These are phyloP conservation scores for Lagorchestes hirsutus DNA, from an alignment of 2,797 vertebrate species.

Conservation along the genomic window DNA sequence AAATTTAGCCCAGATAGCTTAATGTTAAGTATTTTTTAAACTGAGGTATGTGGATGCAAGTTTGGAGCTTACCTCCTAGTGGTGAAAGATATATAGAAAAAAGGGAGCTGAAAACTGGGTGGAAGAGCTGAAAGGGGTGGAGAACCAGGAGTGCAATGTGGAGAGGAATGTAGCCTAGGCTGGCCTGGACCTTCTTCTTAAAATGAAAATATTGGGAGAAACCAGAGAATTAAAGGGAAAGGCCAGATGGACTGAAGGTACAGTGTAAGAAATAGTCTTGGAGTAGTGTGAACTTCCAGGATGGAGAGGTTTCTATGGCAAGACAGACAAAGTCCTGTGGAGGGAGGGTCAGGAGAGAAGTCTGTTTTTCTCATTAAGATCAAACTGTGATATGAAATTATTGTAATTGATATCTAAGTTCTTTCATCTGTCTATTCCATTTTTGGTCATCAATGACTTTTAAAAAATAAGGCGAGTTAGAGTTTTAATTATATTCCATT, in stretches of 20 bases:
- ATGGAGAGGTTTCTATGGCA: not conserved
- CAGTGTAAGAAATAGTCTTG: not conserved
- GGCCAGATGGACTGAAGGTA: not conserved
- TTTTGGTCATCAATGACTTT: not conserved
- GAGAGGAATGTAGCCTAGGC: not conserved
- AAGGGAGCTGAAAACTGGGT: not conserved
- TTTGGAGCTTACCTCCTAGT: not conserved
- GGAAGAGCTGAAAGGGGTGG: not conserved
- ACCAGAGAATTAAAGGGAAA: not conserved
- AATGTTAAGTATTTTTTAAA: not conserved
- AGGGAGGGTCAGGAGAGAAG: not conserved
- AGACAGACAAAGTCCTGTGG: not conserved
- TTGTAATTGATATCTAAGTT: not conserved
- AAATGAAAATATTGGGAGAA: not conserved
- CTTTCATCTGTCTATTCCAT: not conserved
- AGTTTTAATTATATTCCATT: not conserved
- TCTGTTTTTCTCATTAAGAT: not conserved
- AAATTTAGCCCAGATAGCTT: not conserved
- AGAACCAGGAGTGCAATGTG: not conserved
- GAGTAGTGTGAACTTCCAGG: not conserved
- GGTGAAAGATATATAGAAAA: not conserved
- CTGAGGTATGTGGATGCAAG: not conserved
- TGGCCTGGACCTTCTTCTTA: not conserved
- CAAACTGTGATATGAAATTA: not conserved
- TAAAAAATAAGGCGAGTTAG: not conserved